Evolutionary conservation across 1,140 invertebrate genomes (phyloP).

Genomic region (Eueides isabella): DNA sequence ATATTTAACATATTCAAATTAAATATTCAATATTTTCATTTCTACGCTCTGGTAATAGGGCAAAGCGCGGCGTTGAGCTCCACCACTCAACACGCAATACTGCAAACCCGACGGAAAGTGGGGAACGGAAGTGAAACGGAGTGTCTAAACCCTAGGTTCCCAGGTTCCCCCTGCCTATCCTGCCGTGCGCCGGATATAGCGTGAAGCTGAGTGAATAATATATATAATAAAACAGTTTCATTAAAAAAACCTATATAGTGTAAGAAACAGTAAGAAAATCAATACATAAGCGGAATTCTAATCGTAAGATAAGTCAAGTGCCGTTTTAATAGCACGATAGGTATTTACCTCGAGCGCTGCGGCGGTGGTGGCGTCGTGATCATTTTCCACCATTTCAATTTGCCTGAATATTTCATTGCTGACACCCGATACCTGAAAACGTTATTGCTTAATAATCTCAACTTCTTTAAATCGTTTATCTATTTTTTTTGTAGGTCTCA

Average conservation of each 20-base stretch:
- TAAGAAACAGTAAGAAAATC: not conserved
- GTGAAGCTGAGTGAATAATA: too few species aligned
- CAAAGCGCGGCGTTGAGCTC: too few species aligned
- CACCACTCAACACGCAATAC: too few species aligned
- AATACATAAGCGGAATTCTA: slow-evolving; percentile 15
- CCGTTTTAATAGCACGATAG: not conserved
- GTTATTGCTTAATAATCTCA: not conserved
- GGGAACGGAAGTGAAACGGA: too few species aligned
- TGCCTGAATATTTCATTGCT: slow-evolving; percentile 97
- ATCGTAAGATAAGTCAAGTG: slow-evolving; percentile 12
- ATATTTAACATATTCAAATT: too few species aligned
- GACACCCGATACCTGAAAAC: slow-evolving; percentile 92
- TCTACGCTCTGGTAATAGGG: too few species aligned
- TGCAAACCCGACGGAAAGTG: too few species aligned
- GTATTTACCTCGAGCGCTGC: slow-evolving; percentile 89
- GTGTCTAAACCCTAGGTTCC: too few species aligned
- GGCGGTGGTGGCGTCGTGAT: slow-evolving; percentile 95
- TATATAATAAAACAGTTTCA: not conserved
- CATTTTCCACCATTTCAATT: slow-evolving; percentile 97
- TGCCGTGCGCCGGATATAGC: too few species aligned
- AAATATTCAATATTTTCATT: too few species aligned
- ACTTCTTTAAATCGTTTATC: not conserved
- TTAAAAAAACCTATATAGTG: not conserved
- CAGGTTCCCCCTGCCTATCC: too few species aligned
- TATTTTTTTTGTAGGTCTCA: too few species aligned